Percentiles rank a stretch among this genome's conserved stretches.
Conservation (phyloP, 2,113 vertebrate genomes). For the Anarhynchus alexandrinus region DNA sequence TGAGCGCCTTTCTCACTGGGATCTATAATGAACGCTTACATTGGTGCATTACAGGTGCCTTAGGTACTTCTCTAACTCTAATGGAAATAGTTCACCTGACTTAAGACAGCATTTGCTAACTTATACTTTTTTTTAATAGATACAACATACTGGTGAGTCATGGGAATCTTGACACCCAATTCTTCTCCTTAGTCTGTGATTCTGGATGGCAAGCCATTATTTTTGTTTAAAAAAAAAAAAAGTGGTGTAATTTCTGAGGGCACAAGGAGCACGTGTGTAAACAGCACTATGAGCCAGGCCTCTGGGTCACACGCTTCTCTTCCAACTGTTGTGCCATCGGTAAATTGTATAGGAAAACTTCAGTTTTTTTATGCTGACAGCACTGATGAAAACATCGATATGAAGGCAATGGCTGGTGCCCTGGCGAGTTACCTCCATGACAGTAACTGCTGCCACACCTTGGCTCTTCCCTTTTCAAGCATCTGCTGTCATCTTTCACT, state of each 20-base stretch:
- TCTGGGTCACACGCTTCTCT: neutral
- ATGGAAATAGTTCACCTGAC: neutral
- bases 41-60: neutral
- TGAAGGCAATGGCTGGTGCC: neutral
- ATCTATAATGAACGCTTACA: neutral
- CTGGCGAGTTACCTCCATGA: neutral
- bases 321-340: neutral
- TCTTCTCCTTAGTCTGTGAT: neutral
- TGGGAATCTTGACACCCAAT: neutral
- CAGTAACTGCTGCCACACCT: neutral
- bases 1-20: neutral
- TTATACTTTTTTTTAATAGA: neutral
- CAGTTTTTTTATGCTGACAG: fast-evolving
- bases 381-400: neutral
- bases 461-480: neutral
- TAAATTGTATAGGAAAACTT: neutral
- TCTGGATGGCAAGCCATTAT: neutral
- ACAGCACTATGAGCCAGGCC: neutral
- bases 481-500: neutral
- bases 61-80: neutral
- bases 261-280: neutral
- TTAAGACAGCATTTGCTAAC: neutral
- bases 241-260: neutral
- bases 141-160: neutral
- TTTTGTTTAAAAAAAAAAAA: neutral